phyloP scores from a whole-genome alignment of 2,113 vertebrate genomes.

The Scophthalmus maximus region DNA sequence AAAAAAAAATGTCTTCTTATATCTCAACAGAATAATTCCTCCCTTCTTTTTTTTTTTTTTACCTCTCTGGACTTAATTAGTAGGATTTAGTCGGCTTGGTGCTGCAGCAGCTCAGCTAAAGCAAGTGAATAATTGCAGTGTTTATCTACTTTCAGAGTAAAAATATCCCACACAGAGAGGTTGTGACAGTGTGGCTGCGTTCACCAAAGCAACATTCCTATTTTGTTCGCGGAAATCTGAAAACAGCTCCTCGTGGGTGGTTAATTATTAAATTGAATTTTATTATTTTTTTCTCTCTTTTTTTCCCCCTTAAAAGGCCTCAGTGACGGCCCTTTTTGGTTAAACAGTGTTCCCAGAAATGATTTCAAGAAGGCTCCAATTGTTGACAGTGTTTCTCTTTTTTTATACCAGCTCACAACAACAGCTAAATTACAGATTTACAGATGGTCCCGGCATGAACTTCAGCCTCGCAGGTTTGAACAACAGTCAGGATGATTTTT shows the following conservation, averaged over 20 bases:
- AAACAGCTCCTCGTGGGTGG: constrained; percentile 39
- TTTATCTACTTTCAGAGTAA: constrained; percentile 62
- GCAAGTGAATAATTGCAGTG: constrained; percentile 55
- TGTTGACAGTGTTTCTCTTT: constrained; percentile 44
- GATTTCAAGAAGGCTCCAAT: constrained; percentile 49
- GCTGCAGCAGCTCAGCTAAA: constrained; percentile 36
- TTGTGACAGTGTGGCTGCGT: constrained; percentile 52
- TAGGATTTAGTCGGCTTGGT: constrained; percentile 45
- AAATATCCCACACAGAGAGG: constrained; percentile 51
- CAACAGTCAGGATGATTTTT: constrained; percentile 1
- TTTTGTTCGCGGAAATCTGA: constrained; percentile 42
- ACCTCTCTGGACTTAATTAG: constrained; percentile 59
- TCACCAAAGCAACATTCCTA: constrained; percentile 27
- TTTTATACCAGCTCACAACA: constrained; percentile 41
- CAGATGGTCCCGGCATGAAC: constrained; percentile 21
- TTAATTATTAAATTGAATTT: too few relatives aligned
- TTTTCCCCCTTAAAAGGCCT: constrained; percentile 27
- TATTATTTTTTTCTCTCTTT: too few relatives aligned
- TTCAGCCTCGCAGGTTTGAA: constrained; percentile 16
- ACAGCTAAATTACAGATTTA: constrained; percentile 24
- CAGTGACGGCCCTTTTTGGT: constrained; percentile 56
- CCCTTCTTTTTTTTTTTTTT: constrained; percentile 24
- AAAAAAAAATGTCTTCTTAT: constrained; percentile 7
- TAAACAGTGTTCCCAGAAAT: constrained; percentile 39
- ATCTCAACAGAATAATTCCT: constrained; percentile 26